These are phyloP conservation scores for Thymallus thymallus DNA, from an alignment of 2,113 vertebrate species.

Conservation along the genomic window DNA sequence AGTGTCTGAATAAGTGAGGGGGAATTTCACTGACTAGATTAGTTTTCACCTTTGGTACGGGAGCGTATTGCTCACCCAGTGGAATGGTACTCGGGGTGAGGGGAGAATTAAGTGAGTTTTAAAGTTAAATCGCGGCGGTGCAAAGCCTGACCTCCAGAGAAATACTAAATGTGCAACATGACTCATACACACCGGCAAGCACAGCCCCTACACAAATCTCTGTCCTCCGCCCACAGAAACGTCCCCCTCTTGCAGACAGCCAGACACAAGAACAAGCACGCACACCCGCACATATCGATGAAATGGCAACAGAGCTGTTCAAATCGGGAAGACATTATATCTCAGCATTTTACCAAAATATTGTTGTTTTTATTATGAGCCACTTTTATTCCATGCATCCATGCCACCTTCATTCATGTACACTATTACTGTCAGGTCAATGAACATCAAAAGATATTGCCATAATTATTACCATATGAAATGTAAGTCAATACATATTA, in stretches of 20 bases:
- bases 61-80: conserved; percentile 45
- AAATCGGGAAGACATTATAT: not conserved
- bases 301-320: conserved; percentile 2
- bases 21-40: conserved; percentile 46
- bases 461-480: too few relatives aligned
- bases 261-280: conserved; percentile 5
- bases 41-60: conserved; percentile 63
- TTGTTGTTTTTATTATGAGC: too few relatives aligned
- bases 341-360: not conserved
- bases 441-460: too few relatives aligned
- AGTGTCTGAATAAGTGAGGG: conserved; percentile 18
- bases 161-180: not conserved
- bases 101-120: conserved; percentile 20
- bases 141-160: conserved; percentile 22
- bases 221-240: not conserved
- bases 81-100: conserved; percentile 28
- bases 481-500: too few relatives aligned
- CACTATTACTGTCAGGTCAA: too few relatives aligned
- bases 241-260: not conserved
- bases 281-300: not conserved
- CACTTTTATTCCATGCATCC: too few relatives aligned
- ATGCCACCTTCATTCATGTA: too few relatives aligned
- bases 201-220: conserved; percentile 1
- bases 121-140: conserved; percentile 22
- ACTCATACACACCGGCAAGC: conserved; percentile 12